Conservation (phyloP, 2,113 vertebrate species). For the Laticauda colubrina region DNA sequence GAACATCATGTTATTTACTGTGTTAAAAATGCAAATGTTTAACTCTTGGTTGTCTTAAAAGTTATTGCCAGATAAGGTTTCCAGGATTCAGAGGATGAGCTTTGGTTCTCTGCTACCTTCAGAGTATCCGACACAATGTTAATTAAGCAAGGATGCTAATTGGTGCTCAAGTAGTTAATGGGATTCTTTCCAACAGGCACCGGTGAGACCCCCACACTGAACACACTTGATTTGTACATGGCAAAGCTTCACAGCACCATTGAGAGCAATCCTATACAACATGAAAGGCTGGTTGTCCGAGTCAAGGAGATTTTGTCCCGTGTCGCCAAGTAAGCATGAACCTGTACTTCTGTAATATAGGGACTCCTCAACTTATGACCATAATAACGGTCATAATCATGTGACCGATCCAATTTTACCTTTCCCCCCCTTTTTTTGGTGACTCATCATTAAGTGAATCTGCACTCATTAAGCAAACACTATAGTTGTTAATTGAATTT, state of each 20-base stretch:
- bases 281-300: conserved; percentile 83
- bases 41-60: neutral
- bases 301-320: conserved; percentile 90
- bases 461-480: neutral
- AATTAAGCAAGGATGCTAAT: neutral
- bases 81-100: neutral
- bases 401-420: neutral
- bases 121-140: neutral
- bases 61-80: neutral
- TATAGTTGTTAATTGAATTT: neutral
- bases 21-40: neutral
- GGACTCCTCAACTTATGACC: neutral
- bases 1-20: too few species aligned
- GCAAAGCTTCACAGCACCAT: conserved; percentile 86
- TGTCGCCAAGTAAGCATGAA: conserved; percentile 83
- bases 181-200: conserved; percentile 70
- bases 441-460: neutral
- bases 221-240: conserved; percentile 93
- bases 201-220: conserved; percentile 88
- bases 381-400: neutral
- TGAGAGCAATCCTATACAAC: conserved; percentile 87
- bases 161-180: neutral
- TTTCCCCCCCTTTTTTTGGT: neutral
- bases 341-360: neutral
- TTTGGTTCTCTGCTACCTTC: neutral